phyloP scores from a whole-genome alignment of 2,888 invertebrate genomes.

The Brachyopa scutellaris region DNA sequence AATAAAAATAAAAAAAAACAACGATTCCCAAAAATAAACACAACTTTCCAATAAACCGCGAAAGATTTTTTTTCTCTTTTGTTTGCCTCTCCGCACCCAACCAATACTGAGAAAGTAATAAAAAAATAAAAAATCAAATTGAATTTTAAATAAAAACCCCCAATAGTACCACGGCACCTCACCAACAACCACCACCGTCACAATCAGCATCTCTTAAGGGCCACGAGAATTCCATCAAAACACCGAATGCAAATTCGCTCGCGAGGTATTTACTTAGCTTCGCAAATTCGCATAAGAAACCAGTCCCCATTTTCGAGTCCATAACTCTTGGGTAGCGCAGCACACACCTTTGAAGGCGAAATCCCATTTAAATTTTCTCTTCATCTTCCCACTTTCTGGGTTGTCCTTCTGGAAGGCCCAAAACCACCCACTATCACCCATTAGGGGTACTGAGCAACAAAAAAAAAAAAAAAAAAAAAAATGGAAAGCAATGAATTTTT shows the following conservation, averaged over 20 bases:
- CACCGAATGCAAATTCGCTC: conserved; percentile 67
- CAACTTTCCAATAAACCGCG: conserved; percentile 48
- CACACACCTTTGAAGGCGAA: conserved; percentile 58
- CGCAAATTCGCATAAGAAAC: conserved; percentile 68
- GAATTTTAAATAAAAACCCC: conserved; percentile 71
- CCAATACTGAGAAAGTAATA: conserved; percentile 8
- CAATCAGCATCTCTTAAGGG: conserved; percentile 57
- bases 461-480: conserved; percentile 27
- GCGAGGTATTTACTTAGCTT: conserved; percentile 70
- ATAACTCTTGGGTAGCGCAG: conserved; percentile 44
- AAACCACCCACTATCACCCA: neutral
- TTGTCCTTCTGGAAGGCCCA: too few species aligned
- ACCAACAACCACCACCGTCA: neutral
- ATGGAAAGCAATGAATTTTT: conserved; percentile 69
- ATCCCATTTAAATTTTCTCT: conserved; percentile 45
- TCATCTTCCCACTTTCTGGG: neutral
- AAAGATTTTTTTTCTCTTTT: conserved; percentile 29
- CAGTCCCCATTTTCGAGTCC: conserved; percentile 47
- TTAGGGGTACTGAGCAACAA: conserved; percentile 15
- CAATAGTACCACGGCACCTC: conserved; percentile 35
- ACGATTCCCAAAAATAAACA: conserved; percentile 53
- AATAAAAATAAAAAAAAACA: neutral
- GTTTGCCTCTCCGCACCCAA: conserved; percentile 22
- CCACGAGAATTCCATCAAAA: conserved; percentile 67
- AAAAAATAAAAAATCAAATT: conserved; percentile 56